Conservation (phyloP, 2,113 vertebrate species). For the Phylloscopus trochilus region DNA sequence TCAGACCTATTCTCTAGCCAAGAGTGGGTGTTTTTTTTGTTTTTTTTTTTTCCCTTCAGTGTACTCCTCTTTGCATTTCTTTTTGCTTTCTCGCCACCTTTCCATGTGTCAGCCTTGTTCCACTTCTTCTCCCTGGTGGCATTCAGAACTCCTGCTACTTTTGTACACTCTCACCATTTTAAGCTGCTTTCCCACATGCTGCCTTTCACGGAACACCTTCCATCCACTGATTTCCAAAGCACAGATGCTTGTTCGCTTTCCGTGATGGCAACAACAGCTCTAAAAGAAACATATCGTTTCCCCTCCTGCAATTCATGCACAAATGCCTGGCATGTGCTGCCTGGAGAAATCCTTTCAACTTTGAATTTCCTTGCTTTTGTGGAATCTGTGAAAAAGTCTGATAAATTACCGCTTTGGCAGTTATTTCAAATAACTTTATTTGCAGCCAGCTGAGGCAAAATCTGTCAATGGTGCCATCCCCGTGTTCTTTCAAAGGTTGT, state of each 20-base stretch:
- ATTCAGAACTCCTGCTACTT: constrained; percentile 63
- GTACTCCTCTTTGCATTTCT: constrained; percentile 33
- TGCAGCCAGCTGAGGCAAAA: constrained; percentile 38
- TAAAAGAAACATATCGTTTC: constrained; percentile 58
- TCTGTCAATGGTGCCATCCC: constrained; percentile 21
- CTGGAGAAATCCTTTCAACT: constrained; percentile 56
- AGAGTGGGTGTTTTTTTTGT: background rate
- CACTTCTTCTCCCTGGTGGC: constrained; percentile 36
- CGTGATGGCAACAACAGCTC: constrained; percentile 60
- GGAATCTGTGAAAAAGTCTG: constrained; percentile 44
- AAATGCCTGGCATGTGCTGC: constrained; percentile 53
- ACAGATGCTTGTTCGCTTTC: constrained; percentile 61
- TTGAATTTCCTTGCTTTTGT: constrained; percentile 55
- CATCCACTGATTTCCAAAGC: constrained; percentile 41
- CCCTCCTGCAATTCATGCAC: constrained; percentile 54
- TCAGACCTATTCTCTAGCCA: constrained; percentile 35
- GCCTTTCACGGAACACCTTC: constrained; percentile 52
- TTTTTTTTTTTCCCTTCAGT: background rate
- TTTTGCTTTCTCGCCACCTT: constrained; percentile 55
- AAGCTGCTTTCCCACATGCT: constrained; percentile 63
- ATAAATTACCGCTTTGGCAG: constrained; percentile 47
- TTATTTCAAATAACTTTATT: constrained; percentile 52
- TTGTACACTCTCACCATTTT: constrained; percentile 39
- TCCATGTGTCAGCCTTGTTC: constrained; percentile 61
- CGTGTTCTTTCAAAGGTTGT: background rate